A percentile compares a stretch with the other conserved stretches of the same genome.
These are phyloP conservation scores for Halocynthia roretzi DNA, from an alignment of 23 tunicate genomes.

Conservation along the genomic window DNA sequence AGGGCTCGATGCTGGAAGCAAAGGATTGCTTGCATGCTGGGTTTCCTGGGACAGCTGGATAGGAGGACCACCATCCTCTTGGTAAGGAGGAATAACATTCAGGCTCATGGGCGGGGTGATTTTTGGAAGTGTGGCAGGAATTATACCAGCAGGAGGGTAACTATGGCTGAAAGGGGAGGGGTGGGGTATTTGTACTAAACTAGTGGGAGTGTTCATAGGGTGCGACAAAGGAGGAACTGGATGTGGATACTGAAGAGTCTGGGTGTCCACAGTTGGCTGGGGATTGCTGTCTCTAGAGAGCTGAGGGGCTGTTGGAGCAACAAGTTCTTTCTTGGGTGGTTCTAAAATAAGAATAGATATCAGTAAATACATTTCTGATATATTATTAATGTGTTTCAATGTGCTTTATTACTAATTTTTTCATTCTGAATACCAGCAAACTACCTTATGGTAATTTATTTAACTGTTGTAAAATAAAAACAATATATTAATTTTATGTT, in stretches of 20 bases:
- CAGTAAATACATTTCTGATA: too few species aligned
- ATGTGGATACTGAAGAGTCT: constrained; percentile 12
- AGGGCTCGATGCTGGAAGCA: constrained; percentile 13
- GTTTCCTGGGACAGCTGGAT: background rate
- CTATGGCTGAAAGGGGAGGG: constrained; percentile 18
- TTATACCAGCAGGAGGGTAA: constrained; percentile 10
- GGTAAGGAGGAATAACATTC: too few species aligned
- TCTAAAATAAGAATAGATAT: constrained; percentile 27
- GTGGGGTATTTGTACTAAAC: background rate
- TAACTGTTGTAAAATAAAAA: too few species aligned
- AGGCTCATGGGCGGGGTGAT: background rate
- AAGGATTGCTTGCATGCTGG: background rate
- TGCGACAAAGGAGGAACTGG: constrained; percentile 11
- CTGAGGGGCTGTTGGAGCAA: constrained; percentile 69
- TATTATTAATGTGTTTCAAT: too few species aligned
- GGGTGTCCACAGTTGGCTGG: constrained; percentile 3
- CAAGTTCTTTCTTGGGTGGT: constrained; percentile 72
- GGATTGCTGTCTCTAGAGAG: constrained; percentile 44
- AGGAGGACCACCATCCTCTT: too few species aligned
- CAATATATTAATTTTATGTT: too few species aligned
- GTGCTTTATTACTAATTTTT: too few species aligned
- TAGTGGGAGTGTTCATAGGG: constrained; percentile 7
- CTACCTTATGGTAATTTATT: too few species aligned
- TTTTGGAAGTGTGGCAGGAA: background rate
- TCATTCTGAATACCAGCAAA: too few species aligned